A percentile compares a stretch with the other conserved stretches of the same genome.
These are phyloP conservation scores for Alosa sapidissima DNA, from an alignment of 2,797 vertebrate genomes.

Conservation along the genomic window DNA sequence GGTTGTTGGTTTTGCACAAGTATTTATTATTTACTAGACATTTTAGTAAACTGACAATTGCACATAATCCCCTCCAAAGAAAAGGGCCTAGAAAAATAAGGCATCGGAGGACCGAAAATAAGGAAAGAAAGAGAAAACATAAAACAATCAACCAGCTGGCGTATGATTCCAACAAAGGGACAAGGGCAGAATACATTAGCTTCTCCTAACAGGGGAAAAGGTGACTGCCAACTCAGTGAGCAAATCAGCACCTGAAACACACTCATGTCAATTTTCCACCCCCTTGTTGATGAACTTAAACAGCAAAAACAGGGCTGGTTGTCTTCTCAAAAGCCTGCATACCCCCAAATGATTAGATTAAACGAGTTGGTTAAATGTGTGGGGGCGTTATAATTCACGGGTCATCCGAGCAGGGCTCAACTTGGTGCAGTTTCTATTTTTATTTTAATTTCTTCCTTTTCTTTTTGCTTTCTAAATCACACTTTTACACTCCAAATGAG, in stretches of 20 bases:
- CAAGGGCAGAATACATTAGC: slow-evolving; percentile 52
- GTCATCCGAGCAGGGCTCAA: background rate
- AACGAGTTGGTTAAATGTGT: slow-evolving; percentile 51
- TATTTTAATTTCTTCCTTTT: slow-evolving; percentile 36
- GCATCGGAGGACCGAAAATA: slow-evolving; percentile 54
- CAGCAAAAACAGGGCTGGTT: slow-evolving; percentile 65
- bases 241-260: slow-evolving; percentile 55
- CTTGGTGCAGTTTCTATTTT: slow-evolving; percentile 60
- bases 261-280: slow-evolving; percentile 60
- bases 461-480: slow-evolving; percentile 61
- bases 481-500: slow-evolving; percentile 44
- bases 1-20: slow-evolving; percentile 58
- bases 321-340: slow-evolving; percentile 56
- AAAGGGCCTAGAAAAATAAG: slow-evolving; percentile 58
- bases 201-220: slow-evolving; percentile 41
- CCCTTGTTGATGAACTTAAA: slow-evolving; percentile 66
- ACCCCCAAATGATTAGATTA: slow-evolving; percentile 62
- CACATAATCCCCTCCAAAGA: slow-evolving; percentile 76
- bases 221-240: slow-evolving; percentile 58
- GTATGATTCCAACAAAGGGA: slow-evolving; percentile 55
- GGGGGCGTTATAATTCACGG: background rate
- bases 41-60: slow-evolving; percentile 65
- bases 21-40: slow-evolving; percentile 25
- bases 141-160: slow-evolving; percentile 55
- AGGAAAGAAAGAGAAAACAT: slow-evolving; percentile 39